A percentile compares a stretch with the other conserved stretches of the same genome.
Conservation (phyloP, 1,140 invertebrate species). For the Drosophila jambulina region DNA sequence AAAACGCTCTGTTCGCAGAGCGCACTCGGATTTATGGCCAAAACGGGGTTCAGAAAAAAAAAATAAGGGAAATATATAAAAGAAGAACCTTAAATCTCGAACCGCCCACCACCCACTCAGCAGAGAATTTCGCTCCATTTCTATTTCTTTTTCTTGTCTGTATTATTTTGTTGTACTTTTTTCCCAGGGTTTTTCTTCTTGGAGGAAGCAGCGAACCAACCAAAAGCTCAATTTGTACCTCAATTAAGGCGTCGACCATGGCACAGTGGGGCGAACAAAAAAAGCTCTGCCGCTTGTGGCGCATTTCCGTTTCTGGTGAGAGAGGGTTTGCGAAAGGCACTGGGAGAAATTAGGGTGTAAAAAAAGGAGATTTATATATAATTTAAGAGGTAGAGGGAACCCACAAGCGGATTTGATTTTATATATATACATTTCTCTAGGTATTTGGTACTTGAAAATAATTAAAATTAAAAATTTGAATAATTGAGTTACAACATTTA, state of each 20-base stretch:
- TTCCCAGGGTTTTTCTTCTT: conserved; percentile 51
- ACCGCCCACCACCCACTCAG: conserved; percentile 45
- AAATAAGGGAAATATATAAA: conserved; percentile 10
- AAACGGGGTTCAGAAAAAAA: background rate
- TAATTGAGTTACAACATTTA: no score
- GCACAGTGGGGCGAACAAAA: conserved; percentile 69
- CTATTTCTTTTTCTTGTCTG: conserved; percentile 2
- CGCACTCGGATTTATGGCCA: conserved; percentile 60
- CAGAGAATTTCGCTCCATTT: conserved; percentile 14
- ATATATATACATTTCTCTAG: background rate
- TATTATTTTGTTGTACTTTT: background rate
- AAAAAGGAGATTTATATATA: rapidly evolving
- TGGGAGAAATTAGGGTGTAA: background rate
- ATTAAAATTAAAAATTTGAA: no score
- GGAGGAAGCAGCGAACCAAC: conserved; percentile 40
- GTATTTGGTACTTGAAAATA: background rate
- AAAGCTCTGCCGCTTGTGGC: conserved; percentile 61
- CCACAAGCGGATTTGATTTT: background rate
- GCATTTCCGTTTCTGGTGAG: conserved; percentile 70
- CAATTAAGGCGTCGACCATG: conserved; percentile 80
- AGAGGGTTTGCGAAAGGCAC: background rate
- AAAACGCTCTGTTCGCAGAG: conserved; percentile 36
- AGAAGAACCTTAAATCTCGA: conserved; percentile 66
- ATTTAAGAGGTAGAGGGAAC: background rate
- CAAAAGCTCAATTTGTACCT: conserved; percentile 83